Base-by-base conservation (phyloP, 2,888 invertebrate genomes). In the Drosophila nr. perissopoda region DNA sequence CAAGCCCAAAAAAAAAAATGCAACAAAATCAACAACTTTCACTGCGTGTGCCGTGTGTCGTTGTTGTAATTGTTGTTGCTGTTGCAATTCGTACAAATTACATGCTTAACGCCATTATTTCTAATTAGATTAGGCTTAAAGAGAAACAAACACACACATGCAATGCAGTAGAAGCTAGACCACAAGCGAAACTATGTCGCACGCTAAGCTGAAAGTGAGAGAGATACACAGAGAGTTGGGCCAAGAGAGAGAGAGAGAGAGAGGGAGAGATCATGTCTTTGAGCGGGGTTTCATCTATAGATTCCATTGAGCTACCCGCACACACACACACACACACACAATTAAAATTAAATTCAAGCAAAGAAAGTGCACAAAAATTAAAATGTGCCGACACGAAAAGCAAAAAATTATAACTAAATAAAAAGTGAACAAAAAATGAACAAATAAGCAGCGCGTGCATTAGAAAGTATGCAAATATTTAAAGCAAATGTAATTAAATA, bases 401-500 rank as follows among this genome's bases (percentile, higher is more conserved):
- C 45, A 38, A 48, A 42, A 25, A 45, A 65, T 64, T 51, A 56
- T 69, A 70, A 57, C 70, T 57, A 48, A 60, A 67, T 60, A 34
- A 53, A 33, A 49, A 36, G 29, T 42, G 45, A 61, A n/a, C n/a
- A 58, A 61, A 34, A 57, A 57, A 45, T 25, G 25, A 66, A 66
- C 49, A 76, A 77, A 86, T 78, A 73, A 62, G 69, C 68, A 67
- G 38, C 69, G 68, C 51, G 77, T 67, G 74, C 81, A 89, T 87
- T 87, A 85, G 87, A 87, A 87, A 87, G 87, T 87, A 89, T 87
- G 89, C 89, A 87, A 87, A 86, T 87, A 87, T 84, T 84, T 79
- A 51, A 76, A 70, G 71, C 78, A 78, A 74, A 76, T 68, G 81
- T 87, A 89, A 89, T 87, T 87, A 89, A 89, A 87, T 89, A 80